phyloP scores from a whole-genome alignment of 92 coral and sea anemone genomes.

The Phenganax subtilis region DNA sequence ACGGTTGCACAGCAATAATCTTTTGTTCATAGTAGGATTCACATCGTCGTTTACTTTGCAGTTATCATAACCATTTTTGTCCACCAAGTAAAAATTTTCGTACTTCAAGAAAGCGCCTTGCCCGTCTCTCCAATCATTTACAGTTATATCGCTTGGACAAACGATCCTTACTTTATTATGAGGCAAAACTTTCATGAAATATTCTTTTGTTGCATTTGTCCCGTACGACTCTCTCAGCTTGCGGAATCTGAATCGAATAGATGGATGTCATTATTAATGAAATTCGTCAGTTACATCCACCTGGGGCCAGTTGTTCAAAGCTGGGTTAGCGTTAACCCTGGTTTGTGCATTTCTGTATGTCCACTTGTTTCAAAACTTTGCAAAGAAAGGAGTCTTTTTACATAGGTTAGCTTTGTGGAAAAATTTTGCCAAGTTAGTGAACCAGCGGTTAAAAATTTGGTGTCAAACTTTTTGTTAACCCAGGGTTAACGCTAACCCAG shows the following conservation, averaged over 20 bases:
- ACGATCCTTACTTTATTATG: conserved; percentile 18
- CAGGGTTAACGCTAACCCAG: too few relatives aligned
- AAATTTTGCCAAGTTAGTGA: too few relatives aligned
- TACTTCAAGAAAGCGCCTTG: neutral
- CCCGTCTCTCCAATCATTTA: conserved; percentile 21
- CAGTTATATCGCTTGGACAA: conserved; percentile 18
- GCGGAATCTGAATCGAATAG: conserved; percentile 20
- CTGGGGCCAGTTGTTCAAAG: too few relatives aligned
- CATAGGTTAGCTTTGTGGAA: too few relatives aligned
- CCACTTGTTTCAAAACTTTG: too few relatives aligned
- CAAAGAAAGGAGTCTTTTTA: too few relatives aligned
- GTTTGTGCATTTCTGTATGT: too few relatives aligned
- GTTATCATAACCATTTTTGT: conserved; percentile 35
- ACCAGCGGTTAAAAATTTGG: too few relatives aligned
- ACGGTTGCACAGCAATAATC: neutral
- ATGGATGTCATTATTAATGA: too few relatives aligned
- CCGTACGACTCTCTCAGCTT: conserved; percentile 20
- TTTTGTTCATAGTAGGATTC: conserved; percentile 27
- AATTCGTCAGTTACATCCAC: neutral
- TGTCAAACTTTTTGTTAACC: too few relatives aligned
- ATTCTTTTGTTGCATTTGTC: conserved; percentile 21
- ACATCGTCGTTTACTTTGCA: conserved; percentile 32
- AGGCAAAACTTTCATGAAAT: conserved; percentile 34
- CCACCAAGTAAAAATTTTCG: conserved; percentile 31
- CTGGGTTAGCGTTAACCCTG: too few relatives aligned